Evolutionary conservation across 2,113 vertebrate species (phyloP), one percentile per base, ranked within the genome.

Genomic region (Picathartes gymnocephalus): DNA sequence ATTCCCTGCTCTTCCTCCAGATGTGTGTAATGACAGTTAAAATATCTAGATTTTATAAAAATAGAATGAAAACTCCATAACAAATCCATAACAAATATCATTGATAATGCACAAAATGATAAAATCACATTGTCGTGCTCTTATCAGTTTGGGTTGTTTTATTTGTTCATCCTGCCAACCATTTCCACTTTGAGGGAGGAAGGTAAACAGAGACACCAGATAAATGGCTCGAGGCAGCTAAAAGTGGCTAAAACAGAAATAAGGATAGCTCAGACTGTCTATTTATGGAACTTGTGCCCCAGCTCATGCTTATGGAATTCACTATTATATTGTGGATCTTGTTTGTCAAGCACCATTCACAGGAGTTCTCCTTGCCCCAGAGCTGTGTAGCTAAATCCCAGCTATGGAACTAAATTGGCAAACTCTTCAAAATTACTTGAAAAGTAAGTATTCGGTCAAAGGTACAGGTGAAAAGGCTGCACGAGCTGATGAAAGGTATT

Each of bases 31-130:
- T 33, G 17, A 62, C 16, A 47, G 39, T 35, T 65, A 51, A 86
- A 80, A 64, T 31, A 51, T 7, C 25, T 47, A 20, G 16, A 13
- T 68, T 47, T 87, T 37, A 39, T 28, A 71, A 90, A 56, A 71
- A 70, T 5, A 2, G 21, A 68, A 17, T 56, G 27, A 79, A 84
- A 87, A 44, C 6, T 71, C 35, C 3, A 39, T 28, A 68, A 35
- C 2, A 79, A 70, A 87, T 35, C 39, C 19, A 10, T 42, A 47
- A 24, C 4, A 61, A 89, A 56, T 53, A 80, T 17, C 31, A n/a
- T 33, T 27, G 35, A 37, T 39, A 33, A 45, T 0, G 0, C 21
- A 40, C 22, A 60, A 56, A 64, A 60, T 53, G 0, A 68, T 21
- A 76, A 87, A 71, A 72, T 16, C 11, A 9, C 15, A 15, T 69